Evolutionary conservation across 1,140 invertebrate genomes (phyloP).

Genomic region (Odontomachus brunneus): DNA sequence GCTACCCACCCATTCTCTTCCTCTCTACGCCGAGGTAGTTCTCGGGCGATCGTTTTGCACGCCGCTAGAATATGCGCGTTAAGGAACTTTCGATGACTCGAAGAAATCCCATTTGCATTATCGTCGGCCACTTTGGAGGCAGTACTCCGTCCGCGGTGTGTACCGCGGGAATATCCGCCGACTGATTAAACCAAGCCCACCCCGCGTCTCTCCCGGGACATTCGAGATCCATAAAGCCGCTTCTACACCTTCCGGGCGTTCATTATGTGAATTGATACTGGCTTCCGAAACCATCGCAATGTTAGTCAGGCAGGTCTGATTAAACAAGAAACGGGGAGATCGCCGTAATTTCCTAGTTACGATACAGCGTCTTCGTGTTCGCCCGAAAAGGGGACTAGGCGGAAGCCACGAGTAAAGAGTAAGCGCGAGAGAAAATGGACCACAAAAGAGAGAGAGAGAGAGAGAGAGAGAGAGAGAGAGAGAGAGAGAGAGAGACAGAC

Average conservation of each 20-base stretch:
- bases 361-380: not conserved
- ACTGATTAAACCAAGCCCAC: slow-evolving; percentile 70
- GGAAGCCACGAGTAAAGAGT: not conserved
- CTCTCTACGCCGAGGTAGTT: not conserved
- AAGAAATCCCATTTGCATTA: slow-evolving; percentile 54
- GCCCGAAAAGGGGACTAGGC: not conserved
- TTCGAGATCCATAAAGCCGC: slow-evolving; percentile 64
- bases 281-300: slow-evolving; percentile 46
- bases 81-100: slow-evolving; percentile 39
- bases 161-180: slow-evolving; percentile 57
- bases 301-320: slow-evolving; percentile 57
- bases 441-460: slow-evolving; percentile 2
- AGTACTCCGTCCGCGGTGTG: slow-evolving; percentile 43
- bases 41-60: not conserved
- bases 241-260: slow-evolving; percentile 51
- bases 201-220: slow-evolving; percentile 51
- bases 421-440: not conserved
- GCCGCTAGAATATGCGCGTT: slow-evolving; percentile 1
- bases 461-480: slow-evolving; percentile 18
- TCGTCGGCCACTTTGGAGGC: slow-evolving; percentile 32
- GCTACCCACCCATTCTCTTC: not conserved
- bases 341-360: not conserved
- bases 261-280: slow-evolving; percentile 69
- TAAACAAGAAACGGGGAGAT: slow-evolving; percentile 49
- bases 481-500: slow-evolving; percentile 4